These are phyloP conservation scores for Byasa hedistus DNA, from an alignment of 2,888 invertebrate species.

Conservation along the genomic window DNA sequence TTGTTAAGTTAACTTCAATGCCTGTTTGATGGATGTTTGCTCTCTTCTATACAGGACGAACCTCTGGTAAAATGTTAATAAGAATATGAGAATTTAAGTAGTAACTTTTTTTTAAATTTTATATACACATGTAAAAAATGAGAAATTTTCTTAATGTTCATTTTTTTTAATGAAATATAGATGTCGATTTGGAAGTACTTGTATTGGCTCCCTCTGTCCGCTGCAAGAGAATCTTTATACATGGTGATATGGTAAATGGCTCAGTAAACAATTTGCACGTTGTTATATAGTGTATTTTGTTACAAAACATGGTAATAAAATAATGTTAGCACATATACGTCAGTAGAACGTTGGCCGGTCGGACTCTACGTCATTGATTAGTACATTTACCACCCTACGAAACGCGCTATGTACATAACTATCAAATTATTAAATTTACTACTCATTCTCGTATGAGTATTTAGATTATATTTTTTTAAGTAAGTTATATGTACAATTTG, in stretches of 20 bases:
- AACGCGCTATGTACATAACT: constrained; percentile 36
- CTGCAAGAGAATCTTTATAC: constrained; percentile 1
- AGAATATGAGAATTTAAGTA: no score
- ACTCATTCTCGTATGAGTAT: not conserved
- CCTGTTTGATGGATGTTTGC: no score
- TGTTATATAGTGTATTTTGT: constrained; percentile 29
- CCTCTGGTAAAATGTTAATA: no score
- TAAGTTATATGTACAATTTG: not conserved
- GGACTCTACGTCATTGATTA: constrained; percentile 40
- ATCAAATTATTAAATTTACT: constrained; percentile 15
- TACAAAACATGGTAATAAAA: constrained; percentile 35
- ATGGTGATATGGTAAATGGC: constrained; percentile 13
- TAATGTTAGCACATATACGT: constrained; percentile 38
- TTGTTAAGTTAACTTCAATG: no score
- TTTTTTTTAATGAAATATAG: no score
- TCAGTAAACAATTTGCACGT: constrained; percentile 11
- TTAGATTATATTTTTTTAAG: not conserved
- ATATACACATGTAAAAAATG: no score
- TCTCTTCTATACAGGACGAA: no score
- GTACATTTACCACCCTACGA: constrained; percentile 34
- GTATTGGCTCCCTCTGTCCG: not conserved
- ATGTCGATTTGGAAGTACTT: not conserved
- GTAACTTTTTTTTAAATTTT: no score
- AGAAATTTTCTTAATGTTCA: no score
- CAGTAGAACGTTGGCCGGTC: constrained; percentile 32